Conservation (phyloP, 2,797 vertebrate genomes). For the Girardinus metallicus region DNA sequence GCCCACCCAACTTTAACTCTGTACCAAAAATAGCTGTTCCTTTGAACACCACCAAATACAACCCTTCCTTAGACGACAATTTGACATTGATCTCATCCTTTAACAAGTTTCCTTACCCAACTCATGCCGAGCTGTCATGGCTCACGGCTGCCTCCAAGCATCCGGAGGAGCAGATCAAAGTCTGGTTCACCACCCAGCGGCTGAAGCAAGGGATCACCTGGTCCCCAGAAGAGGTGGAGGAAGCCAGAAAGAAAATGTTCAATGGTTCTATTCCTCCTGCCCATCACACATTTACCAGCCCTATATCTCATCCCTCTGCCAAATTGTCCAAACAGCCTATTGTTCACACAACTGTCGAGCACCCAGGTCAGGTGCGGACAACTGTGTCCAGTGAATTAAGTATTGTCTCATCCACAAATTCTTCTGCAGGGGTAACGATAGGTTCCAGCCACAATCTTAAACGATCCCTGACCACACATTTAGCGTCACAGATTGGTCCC, state of each 20-base stretch:
- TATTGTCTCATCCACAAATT: constrained; percentile 59
- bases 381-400: constrained; percentile 81
- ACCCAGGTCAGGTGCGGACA: constrained; percentile 81
- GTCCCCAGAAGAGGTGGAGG: constrained; percentile 98
- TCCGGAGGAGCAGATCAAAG: constrained; percentile 94
- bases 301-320: constrained; percentile 75
- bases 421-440: neutral
- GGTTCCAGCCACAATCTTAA: constrained; percentile 76
- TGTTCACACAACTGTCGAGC: constrained; percentile 86
- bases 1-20: constrained; percentile 93
- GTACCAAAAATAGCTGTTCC: constrained; percentile 95
- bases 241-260: constrained; percentile 98
- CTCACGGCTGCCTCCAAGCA: constrained; percentile 94
- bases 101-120: constrained; percentile 96
- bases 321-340: constrained; percentile 86
- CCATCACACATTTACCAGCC: constrained; percentile 86
- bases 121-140: constrained; percentile 94
- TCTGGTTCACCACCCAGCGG: constrained; percentile 97
- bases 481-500: constrained; percentile 68
- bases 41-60: constrained; percentile 94
- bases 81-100: constrained; percentile 93
- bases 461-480: constrained; percentile 77
- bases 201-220: constrained; percentile 98
- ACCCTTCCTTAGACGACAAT: constrained; percentile 92
- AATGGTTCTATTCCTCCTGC: constrained; percentile 92